Conservation (phyloP, 2,888 invertebrate species). For the Frankliniella fusca region DNA sequence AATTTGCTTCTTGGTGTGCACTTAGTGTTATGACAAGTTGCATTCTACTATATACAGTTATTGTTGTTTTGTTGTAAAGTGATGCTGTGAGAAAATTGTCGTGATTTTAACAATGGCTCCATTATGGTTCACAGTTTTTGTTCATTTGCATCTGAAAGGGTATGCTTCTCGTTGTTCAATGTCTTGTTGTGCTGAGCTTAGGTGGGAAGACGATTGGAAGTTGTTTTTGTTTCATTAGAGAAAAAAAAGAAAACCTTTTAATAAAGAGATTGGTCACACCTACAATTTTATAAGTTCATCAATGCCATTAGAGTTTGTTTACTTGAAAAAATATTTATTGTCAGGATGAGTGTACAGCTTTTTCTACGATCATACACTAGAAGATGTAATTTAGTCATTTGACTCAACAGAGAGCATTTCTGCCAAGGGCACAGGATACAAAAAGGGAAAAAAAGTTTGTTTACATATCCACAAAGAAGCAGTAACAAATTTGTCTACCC, state of each 20-base stretch:
- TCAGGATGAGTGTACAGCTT: too few relatives aligned
- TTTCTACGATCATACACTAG: too few relatives aligned
- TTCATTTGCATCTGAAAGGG: neutral
- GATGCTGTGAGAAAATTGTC: neutral
- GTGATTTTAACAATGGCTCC: neutral
- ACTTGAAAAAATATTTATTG: too few relatives aligned
- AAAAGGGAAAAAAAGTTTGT: too few relatives aligned
- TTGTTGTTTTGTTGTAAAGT: slow-evolving; percentile 1
- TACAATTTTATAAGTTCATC: neutral
- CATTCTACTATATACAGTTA: neutral
- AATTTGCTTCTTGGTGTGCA: neutral
- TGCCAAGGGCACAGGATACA: too few relatives aligned
- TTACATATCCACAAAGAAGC: too few relatives aligned
- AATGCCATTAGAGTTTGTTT: too few relatives aligned
- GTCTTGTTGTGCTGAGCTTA: neutral
- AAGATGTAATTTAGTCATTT: too few relatives aligned
- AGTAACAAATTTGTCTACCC: too few relatives aligned
- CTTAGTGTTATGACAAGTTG: slow-evolving; percentile 1
- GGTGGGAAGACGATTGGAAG: neutral
- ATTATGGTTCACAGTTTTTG: neutral
- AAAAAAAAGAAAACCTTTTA: neutral
- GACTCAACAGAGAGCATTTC: too few relatives aligned
- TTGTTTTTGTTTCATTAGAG: slow-evolving; percentile 12
- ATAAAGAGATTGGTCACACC: slow-evolving; percentile 12
- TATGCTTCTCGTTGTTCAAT: slow-evolving; percentile 4